A percentile compares a stretch with the other conserved stretches of the same genome.
Evolutionary conservation across 2,113 vertebrate genomes (phyloP).

Genomic region (Patagioenas fasciata): DNA sequence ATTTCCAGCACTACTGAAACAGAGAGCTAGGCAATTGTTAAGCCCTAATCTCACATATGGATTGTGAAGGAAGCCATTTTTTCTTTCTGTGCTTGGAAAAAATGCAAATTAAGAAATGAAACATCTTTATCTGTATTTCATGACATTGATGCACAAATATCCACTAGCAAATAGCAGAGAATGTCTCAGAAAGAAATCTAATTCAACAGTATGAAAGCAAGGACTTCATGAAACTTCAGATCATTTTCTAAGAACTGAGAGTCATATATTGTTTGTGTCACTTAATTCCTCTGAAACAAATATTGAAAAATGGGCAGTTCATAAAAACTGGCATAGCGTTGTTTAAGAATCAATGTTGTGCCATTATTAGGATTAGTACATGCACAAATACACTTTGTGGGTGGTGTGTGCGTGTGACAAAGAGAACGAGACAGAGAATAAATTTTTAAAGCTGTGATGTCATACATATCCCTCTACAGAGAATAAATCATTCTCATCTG

Average conservation of each 20-base stretch:
- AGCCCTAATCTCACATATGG: not conserved
- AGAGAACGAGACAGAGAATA: not conserved
- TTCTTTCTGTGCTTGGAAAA: not conserved
- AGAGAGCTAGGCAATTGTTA: not conserved
- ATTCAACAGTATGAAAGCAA: not conserved
- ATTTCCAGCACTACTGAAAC: not conserved
- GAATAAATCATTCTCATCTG: not conserved
- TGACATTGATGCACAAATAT: not conserved
- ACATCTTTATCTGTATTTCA: conserved; percentile 4
- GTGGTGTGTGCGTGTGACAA: not conserved
- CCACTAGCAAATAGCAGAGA: not conserved
- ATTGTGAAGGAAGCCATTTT: not conserved
- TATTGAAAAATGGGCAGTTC: not conserved
- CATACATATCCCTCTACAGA: not conserved
- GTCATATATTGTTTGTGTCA: not conserved
- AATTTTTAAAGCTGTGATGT: not conserved
- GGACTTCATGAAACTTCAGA: not conserved
- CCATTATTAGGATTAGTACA: not conserved
- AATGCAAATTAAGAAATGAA: not conserved
- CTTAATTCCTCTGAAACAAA: not conserved
- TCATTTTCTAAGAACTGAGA: not conserved
- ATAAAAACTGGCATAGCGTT: not conserved
- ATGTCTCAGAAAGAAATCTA: not conserved
- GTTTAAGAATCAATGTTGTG: not conserved
- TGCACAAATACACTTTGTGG: not conserved